Base-by-base conservation (phyloP, 2,888 invertebrate genomes). In the Crossocerus cetratus region DNA sequence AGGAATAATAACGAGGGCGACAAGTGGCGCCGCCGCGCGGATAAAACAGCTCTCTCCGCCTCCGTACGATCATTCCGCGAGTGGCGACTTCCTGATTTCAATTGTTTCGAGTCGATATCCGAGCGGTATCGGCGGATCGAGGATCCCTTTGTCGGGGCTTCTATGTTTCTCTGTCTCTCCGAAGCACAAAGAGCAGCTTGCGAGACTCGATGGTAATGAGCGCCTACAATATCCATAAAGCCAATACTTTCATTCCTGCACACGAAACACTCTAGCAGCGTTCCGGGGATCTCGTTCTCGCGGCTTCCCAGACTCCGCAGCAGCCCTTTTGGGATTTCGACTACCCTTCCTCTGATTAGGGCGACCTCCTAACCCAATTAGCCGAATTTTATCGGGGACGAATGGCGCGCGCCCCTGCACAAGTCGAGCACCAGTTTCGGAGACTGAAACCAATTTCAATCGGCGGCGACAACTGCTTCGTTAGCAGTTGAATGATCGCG, bases 221-320 rank as follows among this genome's bases (percentile, higher is more conserved):
- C 42, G 20, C 23, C 21, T 45, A 44, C 20, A 49, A 56, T 63
- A 55, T 62, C 43, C 68, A 62, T 68, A 62, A 63, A 68, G 22
- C 18, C 57, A 44, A 68, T 63, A 68, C 62, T 68, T 68, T 55
- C 16, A 32, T 32, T 32, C 8, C 8, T 8, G 8, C 2, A 32
- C 8, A 8, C 11, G 32, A 32, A 32, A 32, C 32, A 32, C 32
- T 5, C 62, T 44, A 16, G 22, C 14, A 44, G 42, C n/a, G n/a
- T n/a, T 16, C 14, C 2, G 49, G 49, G 43, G 43, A 13, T 43
- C 13, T 43, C 5, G 13, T 4, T 43, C 43, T 43, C 13, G 43
- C 5, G 43, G 32, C 11, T 32, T 8, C 32, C 11, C 5, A 1
- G 32, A 11, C 8, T 16, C 2, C 11, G 16, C 57, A 23, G 8